Evolutionary conservation across 64 coral and sea anemone genomes (phyloP).

Genomic region (Anthopleura sola): DNA sequence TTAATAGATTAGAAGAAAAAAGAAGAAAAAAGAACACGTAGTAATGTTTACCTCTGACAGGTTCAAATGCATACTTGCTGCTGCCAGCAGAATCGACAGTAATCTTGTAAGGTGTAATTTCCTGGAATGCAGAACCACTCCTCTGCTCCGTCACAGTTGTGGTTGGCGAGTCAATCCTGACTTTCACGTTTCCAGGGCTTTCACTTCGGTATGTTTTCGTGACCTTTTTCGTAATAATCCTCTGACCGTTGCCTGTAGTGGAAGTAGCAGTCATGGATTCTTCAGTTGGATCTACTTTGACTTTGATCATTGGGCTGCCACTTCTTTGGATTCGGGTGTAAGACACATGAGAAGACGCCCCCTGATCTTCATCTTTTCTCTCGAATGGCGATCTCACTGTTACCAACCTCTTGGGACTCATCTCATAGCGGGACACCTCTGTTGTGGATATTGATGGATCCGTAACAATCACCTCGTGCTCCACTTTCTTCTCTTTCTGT

Average conservation of each 20-base stretch:
- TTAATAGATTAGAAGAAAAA: too few relatives aligned
- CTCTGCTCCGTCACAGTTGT: background rate
- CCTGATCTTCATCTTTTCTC: background rate
- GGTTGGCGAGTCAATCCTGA: background rate
- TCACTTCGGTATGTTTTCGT: slow-evolving; percentile 42
- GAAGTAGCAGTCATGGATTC: background rate
- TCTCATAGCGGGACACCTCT: slow-evolving; percentile 39
- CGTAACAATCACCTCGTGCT: slow-evolving; percentile 25
- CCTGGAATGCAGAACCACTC: background rate
- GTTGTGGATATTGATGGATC: slow-evolving; percentile 9
- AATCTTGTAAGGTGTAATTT: background rate
- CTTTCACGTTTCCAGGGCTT: slow-evolving; percentile 4
- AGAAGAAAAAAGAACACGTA: background rate
- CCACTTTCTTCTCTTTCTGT: slow-evolving; percentile 29
- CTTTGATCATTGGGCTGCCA: slow-evolving; percentile 30
- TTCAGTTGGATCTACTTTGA: slow-evolving; percentile 27
- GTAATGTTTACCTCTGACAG: background rate
- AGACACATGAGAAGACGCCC: background rate
- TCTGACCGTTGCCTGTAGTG: background rate
- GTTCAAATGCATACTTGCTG: slow-evolving; percentile 3
- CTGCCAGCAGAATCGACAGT: background rate
- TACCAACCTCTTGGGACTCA: slow-evolving; percentile 59
- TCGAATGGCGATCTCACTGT: slow-evolving; percentile 55
- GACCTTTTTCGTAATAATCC: slow-evolving; percentile 14
- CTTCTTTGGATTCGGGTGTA: slow-evolving; percentile 59